A percentile compares a stretch with the other conserved stretches of the same genome.
Conservation (phyloP, 2,113 vertebrate genomes). For the Pandion haliaetus region DNA sequence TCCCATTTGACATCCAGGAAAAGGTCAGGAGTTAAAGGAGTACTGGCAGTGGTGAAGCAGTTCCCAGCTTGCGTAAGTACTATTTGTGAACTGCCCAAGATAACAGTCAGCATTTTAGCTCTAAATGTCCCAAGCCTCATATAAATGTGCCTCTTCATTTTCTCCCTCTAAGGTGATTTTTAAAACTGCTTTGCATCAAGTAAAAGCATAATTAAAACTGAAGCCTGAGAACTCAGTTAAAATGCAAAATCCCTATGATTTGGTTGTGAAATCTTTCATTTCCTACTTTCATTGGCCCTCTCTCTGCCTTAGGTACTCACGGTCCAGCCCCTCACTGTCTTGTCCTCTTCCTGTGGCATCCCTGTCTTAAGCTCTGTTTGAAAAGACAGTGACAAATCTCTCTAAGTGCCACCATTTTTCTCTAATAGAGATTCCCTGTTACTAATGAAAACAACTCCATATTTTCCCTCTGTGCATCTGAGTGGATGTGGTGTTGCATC, state of each 20-base stretch:
- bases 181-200: neutral
- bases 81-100: conserved; percentile 14
- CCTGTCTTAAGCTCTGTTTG: neutral
- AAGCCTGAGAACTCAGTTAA: neutral
- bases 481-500: neutral
- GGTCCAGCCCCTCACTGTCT: neutral
- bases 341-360: neutral
- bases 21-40: conserved; percentile 37
- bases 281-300: neutral
- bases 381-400: neutral
- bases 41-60: conserved; percentile 25
- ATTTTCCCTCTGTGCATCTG: neutral
- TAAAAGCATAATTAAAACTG: neutral
- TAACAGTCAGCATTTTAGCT: neutral
- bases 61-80: conserved; percentile 22
- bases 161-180: neutral
- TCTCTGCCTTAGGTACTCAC: neutral
- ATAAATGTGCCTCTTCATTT: neutral
- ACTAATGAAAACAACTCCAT: neutral
- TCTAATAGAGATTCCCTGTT: neutral
- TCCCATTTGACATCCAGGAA: conserved; percentile 64
- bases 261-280: neutral
- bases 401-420: neutral
- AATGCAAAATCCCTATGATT: neutral
- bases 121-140: neutral